Evolutionary conservation across 1,140 invertebrate species (phyloP), one percentile per base, ranked within the genome.

Genomic region (Piezodorus guildinii): DNA sequence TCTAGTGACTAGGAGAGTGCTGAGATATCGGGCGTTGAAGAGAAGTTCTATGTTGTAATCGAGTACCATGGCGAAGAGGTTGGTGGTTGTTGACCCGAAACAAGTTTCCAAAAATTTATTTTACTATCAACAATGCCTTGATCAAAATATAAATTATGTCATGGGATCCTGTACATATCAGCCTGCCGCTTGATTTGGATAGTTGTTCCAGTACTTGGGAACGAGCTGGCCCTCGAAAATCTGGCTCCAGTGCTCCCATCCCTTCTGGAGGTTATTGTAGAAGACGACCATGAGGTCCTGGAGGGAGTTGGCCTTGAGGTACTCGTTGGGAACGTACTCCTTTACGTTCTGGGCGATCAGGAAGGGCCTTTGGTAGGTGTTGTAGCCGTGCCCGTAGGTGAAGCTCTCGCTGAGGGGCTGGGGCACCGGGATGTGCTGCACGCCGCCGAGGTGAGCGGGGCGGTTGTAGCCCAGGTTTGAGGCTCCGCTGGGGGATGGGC

Each of bases 381-480:
- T 49, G 46, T 49, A 49, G 16, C 46, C 9, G 46, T 49, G 46
- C n/a, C 46, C 46, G 46, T 49, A 49, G 46, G 14, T n/a, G 46
- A 49, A 49, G 16, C 14, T 49, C n/a, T 17, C n/a, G n/a, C n/a
- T 19, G 46, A n/a, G n/a, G 6, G 46, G 46, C 46, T n/a, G 46
- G 16, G 46, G 46, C 19, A 49, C 46, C n/a, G 46, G 46, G 2
- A 49, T 17, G 16, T 21, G 2, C 16, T 17, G 46, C 2, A 49
- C 5, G 3, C 46, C 46, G 2, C 46, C 46, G 46, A 49, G 46
- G 46, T 49, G 16, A n/a, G 2, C 9, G n/a, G 46, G 46, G 4
- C 46, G 46, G 46, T n/a, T 5, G 46, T 49, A 49, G 19, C n/a
- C 19, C 46, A 49, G 46, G 16, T 49, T 17, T 1, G 46, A 49